These are phyloP conservation scores for Pithys albifrons DNA, from an alignment of 2,113 vertebrate species.

Conservation along the genomic window DNA sequence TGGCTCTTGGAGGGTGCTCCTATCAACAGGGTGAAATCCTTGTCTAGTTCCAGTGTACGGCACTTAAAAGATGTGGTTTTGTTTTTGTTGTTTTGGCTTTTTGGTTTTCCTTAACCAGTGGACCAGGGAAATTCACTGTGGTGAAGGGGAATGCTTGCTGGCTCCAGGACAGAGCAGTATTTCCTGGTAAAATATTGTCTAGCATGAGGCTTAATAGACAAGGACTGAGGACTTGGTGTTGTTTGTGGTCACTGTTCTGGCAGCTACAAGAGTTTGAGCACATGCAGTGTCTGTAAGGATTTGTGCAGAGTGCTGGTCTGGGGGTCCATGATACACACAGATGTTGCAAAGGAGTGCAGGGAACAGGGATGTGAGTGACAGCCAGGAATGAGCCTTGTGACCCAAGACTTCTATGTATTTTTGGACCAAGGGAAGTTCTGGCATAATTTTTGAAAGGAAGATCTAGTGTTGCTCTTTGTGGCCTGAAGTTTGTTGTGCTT, in stretches of 20 bases:
- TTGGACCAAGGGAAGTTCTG: not conserved
- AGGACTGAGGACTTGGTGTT: not conserved
- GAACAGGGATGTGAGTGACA: not conserved
- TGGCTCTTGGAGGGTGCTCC: not conserved
- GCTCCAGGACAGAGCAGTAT: not conserved
- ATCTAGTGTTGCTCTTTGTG: not conserved
- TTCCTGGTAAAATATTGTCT: not conserved
- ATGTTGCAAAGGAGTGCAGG: not conserved
- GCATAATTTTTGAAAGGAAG: not conserved
- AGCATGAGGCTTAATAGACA: not conserved
- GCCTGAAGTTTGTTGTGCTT: not conserved
- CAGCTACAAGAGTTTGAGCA: not conserved
- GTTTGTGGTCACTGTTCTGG: not conserved
- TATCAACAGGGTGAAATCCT: not conserved
- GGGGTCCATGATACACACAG: not conserved
- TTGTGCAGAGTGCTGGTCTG: not conserved
- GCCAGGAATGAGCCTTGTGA: not conserved
- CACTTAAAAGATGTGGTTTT: not conserved
- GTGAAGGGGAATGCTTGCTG: not conserved
- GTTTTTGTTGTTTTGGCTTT: not conserved
- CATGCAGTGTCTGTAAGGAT: not conserved
- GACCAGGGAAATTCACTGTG: not conserved
- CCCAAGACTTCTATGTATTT: not conserved
- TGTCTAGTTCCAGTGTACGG: not conserved
- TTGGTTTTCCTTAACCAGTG: not conserved